These are phyloP conservation scores for Styela clava DNA, from an alignment of 23 tunicate species.

Conservation along the genomic window DNA sequence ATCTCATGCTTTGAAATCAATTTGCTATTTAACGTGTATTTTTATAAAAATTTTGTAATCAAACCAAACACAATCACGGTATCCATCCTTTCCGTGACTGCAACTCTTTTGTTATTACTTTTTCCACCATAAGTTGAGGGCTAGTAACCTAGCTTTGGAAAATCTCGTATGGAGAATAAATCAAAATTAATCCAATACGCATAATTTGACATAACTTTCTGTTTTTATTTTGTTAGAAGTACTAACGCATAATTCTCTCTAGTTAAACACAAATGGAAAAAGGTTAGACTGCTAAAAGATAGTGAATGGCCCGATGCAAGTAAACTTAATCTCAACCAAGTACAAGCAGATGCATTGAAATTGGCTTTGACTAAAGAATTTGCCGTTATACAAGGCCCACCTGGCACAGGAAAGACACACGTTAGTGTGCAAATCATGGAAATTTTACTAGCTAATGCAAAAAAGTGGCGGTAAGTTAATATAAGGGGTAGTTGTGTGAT, in stretches of 20 bases:
- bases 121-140: too few species aligned
- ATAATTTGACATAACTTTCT: not conserved
- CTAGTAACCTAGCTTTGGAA: too few species aligned
- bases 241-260: not conserved
- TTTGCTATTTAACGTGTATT: too few species aligned
- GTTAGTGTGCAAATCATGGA: slow-evolving; percentile 65
- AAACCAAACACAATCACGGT: too few species aligned
- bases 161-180: too few species aligned
- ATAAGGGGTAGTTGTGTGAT: too few species aligned
- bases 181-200: not conserved
- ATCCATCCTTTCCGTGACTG: too few species aligned
- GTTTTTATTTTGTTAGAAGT: too few species aligned
- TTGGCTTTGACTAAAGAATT: slow-evolving; percentile 64
- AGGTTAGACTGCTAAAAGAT: slow-evolving; percentile 18
- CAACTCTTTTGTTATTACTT: slow-evolving; percentile 10
- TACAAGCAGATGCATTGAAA: slow-evolving; percentile 57
- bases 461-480: too few species aligned
- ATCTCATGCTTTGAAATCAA: too few species aligned
- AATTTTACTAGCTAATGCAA: slow-evolving; percentile 42
- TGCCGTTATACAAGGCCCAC: slow-evolving; percentile 85
- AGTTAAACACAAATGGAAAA: not conserved
- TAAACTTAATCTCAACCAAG: slow-evolving; percentile 33
- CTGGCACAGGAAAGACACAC: slow-evolving; percentile 90
- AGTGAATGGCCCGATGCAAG: slow-evolving; percentile 41
- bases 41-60: too few species aligned